Percentiles rank a stretch among this genome's conserved stretches.
phyloP scores from a whole-genome alignment of 2,797 vertebrate genomes.

The Phataginus tetradactyla region DNA sequence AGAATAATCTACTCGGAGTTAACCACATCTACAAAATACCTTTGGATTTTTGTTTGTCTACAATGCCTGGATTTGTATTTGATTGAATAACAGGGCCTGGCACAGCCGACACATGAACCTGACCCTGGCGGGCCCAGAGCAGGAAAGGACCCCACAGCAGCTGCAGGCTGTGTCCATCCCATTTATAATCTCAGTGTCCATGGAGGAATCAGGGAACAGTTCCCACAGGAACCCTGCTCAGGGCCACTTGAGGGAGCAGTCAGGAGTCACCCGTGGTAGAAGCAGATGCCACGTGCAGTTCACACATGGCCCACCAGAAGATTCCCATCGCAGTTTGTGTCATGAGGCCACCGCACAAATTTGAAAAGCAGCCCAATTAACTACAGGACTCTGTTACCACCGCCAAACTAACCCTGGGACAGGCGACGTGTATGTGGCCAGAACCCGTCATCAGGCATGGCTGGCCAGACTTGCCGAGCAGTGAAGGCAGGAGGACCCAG shows the following conservation, averaged over 20 bases:
- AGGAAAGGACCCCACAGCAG: neutral
- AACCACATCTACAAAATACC: neutral
- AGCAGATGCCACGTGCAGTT: neutral
- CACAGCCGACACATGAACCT: neutral
- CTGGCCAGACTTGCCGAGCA: neutral
- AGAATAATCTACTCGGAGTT: neutral
- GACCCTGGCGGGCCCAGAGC: neutral
- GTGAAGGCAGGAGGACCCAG: neutral
- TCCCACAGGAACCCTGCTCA: neutral
- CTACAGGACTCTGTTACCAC: neutral
- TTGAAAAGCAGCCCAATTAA: neutral
- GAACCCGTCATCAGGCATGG: neutral
- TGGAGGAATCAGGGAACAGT: neutral
- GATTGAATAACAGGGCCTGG: neutral
- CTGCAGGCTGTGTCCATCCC: neutral
- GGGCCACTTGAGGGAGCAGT: neutral
- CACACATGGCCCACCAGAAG: neutral
- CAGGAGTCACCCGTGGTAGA: neutral
- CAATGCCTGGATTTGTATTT: neutral
- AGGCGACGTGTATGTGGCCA: neutral
- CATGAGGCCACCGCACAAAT: neutral
- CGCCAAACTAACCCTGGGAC: neutral
- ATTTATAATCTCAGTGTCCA: neutral
- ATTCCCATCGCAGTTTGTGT: neutral
- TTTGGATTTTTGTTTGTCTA: neutral